Evolutionary conservation across 2,888 invertebrate genomes (phyloP), one percentile per base, ranked within the genome.

Genomic region (Lycia hirtaria): DNA sequence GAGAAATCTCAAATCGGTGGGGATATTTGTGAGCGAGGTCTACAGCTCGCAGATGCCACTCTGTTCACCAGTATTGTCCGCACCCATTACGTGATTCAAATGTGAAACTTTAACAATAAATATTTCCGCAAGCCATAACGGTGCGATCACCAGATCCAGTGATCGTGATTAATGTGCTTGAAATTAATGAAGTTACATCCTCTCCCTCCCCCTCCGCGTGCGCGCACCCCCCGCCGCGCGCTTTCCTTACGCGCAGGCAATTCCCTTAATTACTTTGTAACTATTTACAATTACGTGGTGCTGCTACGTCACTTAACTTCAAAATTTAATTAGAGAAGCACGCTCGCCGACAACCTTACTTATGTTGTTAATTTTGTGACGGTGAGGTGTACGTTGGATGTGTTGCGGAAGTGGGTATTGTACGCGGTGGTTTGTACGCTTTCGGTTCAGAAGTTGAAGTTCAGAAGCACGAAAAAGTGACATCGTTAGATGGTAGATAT

Each of bases 241-340:
- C 52, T 57, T n/a, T 57, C 57, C 57, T 57, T 57, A 43, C 52
- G 30, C 41, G 43, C 47, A 35, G 51, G 57, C 57, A 57, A 52
- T 57, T 57, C 52, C 52, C 52, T 43, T 57, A 57, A 57, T 57
- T 52, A 57, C 57, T 57, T 57, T 57, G 52, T 57, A 57, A 57
- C 57, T 57, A 57, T 57, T 57, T 57, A 57, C 57, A 57, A 57
- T 57, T 57, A 57, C 57, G 52, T 15, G 57, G 52, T 48, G 52
- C 52, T 22, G 47, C 41, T 57, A 52, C 57, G 57, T 57, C 57
- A 52, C 57, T 57, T 57, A 52, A 52, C 52, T 57, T 52, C 52
- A 52, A 57, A 57, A 57, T 57, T 57, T 48, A 57, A 57, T 57
- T 57, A 57, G 48, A 32, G 50, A 52, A 43, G 56, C 51, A 40